Evolutionary conservation across 2,113 vertebrate species (phyloP), one percentile per base, ranked within the genome.

Genomic region (Chelonoidis abingdonii): DNA sequence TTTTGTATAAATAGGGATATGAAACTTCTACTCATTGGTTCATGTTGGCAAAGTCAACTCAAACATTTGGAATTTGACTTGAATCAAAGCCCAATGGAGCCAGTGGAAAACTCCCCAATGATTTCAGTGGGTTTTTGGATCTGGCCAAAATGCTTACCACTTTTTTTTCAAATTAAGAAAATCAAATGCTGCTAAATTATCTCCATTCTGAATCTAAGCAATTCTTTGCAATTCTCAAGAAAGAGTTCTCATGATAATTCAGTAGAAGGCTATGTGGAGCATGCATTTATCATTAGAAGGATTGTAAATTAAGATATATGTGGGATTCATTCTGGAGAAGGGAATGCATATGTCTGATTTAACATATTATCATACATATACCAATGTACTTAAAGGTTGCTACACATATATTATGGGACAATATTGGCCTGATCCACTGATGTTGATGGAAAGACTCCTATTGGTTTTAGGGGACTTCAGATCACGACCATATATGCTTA

Each of bases 31-130:
- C 5, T 78, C 72, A 83, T 76, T 76, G 38, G 38, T 78, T 24
- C 41, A 78, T 78, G 16, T 44, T 78, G 41, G 47, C 41, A 78
- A 47, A 52, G 79, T 75, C 12, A 49, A 6, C 19, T 54, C 31
- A 47, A 89, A 89, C 49, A 84, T 91, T 12, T 62, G 5, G 2
- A 78, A 4, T 41, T 93, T 84, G 65, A 88, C 79, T 93, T 88
- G 21, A 79, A 31, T 91, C 16, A 49, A 84, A 88, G 57, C 47
- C 13, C 2, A 49, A 79, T 89, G 72, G 88, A 59, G 72, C 54
- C 17, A 24, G 38, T 44, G 44, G 13, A 25, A 38, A 78, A 78
- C 41, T 27, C 75, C 75, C 3, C 41, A 76, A 12, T 76, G 75
- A 3, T 31, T 86, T 16, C 0, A 3, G 1, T 72, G 65, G n/a